Evolutionary conservation across 1,140 invertebrate species (phyloP).

Genomic region (Pemphigus obesinymphae): DNA sequence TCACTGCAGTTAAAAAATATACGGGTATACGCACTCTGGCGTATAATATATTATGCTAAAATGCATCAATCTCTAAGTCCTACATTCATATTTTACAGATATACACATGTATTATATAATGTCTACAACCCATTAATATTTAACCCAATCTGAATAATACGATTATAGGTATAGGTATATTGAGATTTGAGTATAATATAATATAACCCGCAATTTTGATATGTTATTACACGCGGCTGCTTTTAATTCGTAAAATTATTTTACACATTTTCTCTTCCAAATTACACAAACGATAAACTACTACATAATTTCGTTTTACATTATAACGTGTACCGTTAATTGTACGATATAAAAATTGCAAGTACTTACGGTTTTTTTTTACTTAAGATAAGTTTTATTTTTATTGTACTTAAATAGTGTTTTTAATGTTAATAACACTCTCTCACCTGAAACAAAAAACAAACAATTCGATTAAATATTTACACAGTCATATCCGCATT

Average conservation of each 20-base stretch:
- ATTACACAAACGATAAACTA: neutral
- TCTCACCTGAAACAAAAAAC: constrained; percentile 10
- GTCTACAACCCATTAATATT: too few species aligned
- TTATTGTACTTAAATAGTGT: neutral
- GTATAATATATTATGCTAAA: neutral
- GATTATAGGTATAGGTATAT: neutral
- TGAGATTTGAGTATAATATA: too few species aligned
- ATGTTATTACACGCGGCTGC: neutral
- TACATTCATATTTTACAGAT: neutral
- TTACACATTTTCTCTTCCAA: neutral
- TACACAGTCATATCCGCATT: too few species aligned
- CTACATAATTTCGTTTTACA: neutral
- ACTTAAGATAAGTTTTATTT: neutral
- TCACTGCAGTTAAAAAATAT: neutral
- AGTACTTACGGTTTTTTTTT: neutral
- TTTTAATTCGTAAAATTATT: neutral
- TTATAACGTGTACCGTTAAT: neutral
- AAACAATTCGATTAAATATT: neutral
- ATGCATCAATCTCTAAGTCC: neutral
- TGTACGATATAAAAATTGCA: neutral
- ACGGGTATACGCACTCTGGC: neutral
- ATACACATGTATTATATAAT: too few species aligned
- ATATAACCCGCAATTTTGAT: neutral
- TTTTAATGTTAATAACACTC: neutral
- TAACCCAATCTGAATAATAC: neutral